Evolutionary conservation across 2,797 vertebrate genomes (phyloP), one percentile per base, ranked within the genome.

Genomic region (Coregonus sp.): DNA sequence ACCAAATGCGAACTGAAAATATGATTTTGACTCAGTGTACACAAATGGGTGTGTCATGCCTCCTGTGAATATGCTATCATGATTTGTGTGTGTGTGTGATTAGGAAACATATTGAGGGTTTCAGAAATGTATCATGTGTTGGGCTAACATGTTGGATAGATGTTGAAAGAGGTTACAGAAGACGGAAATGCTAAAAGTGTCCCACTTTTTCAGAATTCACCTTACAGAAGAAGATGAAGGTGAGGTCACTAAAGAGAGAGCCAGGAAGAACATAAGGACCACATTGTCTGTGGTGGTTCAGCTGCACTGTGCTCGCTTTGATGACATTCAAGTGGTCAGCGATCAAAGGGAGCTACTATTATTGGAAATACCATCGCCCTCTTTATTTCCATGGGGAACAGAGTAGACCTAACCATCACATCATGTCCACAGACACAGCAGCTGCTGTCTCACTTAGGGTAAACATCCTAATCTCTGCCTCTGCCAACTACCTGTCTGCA

Each of bases 401-500:
- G 69, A 84, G 75, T 78, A 68, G 61, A 73, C 37, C 68, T 78
- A 85, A 84, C 87, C 70, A 85, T 75, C 5, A 7, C 75, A 51
- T 76, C 6, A 72, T 82, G 82, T 78, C n/a, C 50, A 78, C 70
- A 70, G 72, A 77, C 50, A 52, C 59, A 74, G 31, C 66, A 73
- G 70, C 40, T 47, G 40, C 40, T 47, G 2, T 47, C 40, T 18
- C 12, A 76, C 74, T 80, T 6, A 79, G 56, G 20, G 50, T 0
- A 3, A 80, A 70, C 35, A 70, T 70, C 50, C 47, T n/a, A 80
- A 37, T 75, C 5, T 18, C 15, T 61, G 52, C 47, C 72, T 74
- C 29, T 54, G 63, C 70, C 1, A 5, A 47, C 40, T 11, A 47
- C 40, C 40, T 47, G 40, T 47, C 40, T 47, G 40, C 40, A 47